phyloP scores from a whole-genome alignment of 2,888 invertebrate genomes.

The Eulithis prunata region DNA sequence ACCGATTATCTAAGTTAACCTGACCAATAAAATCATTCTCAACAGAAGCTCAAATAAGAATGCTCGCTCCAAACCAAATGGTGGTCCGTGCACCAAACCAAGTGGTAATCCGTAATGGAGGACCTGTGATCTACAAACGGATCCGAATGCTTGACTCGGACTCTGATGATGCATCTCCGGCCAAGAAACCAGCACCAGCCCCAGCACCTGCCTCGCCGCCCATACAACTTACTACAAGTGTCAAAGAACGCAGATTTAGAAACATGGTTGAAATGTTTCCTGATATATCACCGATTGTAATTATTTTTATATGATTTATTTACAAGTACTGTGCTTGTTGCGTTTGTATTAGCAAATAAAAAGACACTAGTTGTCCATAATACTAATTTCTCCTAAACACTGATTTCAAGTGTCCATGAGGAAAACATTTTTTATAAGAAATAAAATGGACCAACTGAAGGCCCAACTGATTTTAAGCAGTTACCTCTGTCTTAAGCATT shows the following conservation, averaged over 20 bases:
- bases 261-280: conserved; percentile 87
- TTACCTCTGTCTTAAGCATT: too few species aligned
- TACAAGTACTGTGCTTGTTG: too few species aligned
- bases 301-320: conserved; percentile 35
- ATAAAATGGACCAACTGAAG: too few species aligned
- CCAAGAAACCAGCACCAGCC: conserved; percentile 53
- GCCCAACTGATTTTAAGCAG: too few species aligned
- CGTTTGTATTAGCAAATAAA: too few species aligned
- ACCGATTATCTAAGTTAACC: too few species aligned
- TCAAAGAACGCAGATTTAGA: conserved; percentile 85
- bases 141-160: conserved; percentile 81
- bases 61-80: conserved; percentile 64
- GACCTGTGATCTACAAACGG: conserved; percentile 69
- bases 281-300: conserved; percentile 84
- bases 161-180: conserved; percentile 77
- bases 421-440: too few species aligned
- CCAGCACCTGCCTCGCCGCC: conserved; percentile 26
- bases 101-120: conserved; percentile 53
- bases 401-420: too few species aligned
- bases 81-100: conserved; percentile 59
- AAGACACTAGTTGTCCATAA: too few species aligned
- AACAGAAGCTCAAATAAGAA: conserved; percentile 58
- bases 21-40: not conserved
- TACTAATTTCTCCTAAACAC: too few species aligned
- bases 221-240: conserved; percentile 67